A percentile compares a stretch with the other conserved stretches of the same genome.
Evolutionary conservation across 2,888 invertebrate species (phyloP).

Genomic region (Luperina testacea): DNA sequence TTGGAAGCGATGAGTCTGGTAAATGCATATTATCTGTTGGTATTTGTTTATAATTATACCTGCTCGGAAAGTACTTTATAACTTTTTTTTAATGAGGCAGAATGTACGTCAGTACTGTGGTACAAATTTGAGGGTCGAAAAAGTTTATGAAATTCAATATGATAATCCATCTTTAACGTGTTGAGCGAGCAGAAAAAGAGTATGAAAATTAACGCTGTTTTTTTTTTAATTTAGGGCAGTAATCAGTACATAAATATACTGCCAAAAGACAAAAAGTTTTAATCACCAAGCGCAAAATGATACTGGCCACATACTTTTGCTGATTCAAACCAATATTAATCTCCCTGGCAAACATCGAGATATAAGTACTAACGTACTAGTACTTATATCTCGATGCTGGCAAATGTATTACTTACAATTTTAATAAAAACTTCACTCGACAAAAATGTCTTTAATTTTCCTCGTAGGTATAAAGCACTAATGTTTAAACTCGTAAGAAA

Average conservation of each 20-base stretch:
- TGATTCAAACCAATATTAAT: neutral
- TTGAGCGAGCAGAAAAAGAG: no score
- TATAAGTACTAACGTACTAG: no score
- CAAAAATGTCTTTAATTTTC: no score
- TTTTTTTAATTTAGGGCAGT: neutral
- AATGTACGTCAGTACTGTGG: neutral
- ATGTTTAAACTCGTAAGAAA: no score
- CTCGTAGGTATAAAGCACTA: no score
- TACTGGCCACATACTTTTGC: neutral
- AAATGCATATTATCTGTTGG: conserved; percentile 19
- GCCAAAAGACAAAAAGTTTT: neutral
- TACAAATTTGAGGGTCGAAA: neutral
- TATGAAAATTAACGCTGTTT: neutral
- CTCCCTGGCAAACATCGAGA: no score
- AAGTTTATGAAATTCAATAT: neutral
- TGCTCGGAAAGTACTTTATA: neutral
- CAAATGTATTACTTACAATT: neutral
- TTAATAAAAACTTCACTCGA: neutral
- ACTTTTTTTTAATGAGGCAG: neutral
- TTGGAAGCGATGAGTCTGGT: conserved; percentile 20
- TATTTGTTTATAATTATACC: neutral
- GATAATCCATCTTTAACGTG: neutral
- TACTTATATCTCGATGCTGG: no score
- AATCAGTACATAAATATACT: no score
- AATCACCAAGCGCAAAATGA: neutral